These are phyloP conservation scores for Euschistus heros DNA, from an alignment of 1,140 invertebrate species.

Conservation along the genomic window DNA sequence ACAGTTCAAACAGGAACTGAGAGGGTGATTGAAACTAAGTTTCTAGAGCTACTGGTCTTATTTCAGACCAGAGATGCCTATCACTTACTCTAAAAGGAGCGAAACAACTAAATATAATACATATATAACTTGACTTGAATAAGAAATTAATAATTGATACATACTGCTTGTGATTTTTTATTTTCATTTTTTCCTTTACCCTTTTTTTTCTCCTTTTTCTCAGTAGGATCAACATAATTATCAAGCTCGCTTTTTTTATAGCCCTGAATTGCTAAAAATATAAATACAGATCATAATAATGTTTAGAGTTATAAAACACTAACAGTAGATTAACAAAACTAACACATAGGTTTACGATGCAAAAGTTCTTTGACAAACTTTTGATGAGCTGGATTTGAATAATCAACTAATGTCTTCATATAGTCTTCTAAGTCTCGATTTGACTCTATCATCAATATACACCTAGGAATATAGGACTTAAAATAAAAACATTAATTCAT, in stretches of 20 bases:
- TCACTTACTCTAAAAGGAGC: too few relatives aligned
- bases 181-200: slow-evolving; percentile 3
- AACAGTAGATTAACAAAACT: slow-evolving; percentile 12
- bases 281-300: not conserved
- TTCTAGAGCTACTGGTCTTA: too few relatives aligned
- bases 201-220: slow-evolving; percentile 29
- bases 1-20: too few relatives aligned
- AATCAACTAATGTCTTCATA: slow-evolving; percentile 52
- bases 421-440: slow-evolving; percentile 57
- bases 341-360: slow-evolving; percentile 21
- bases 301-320: not conserved
- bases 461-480: slow-evolving; percentile 34
- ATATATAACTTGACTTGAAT: too few relatives aligned
- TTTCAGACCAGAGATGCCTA: too few relatives aligned
- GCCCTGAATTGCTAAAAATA: slow-evolving; percentile 14
- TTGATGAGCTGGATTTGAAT: slow-evolving; percentile 49
- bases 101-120: too few relatives aligned
- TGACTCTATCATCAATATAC: slow-evolving; percentile 50
- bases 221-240: slow-evolving; percentile 26
- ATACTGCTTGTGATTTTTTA: slow-evolving; percentile 10
- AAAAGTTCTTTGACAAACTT: slow-evolving; percentile 49
- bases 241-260: slow-evolving; percentile 28
- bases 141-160: slow-evolving; percentile 29
- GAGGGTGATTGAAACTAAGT: too few relatives aligned
- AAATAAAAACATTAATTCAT: not conserved